Percentiles rank a stretch among this genome's conserved stretches.
These are phyloP conservation scores for Telmatherina bonti DNA, from an alignment of 2,797 vertebrate genomes.

Conservation along the genomic window DNA sequence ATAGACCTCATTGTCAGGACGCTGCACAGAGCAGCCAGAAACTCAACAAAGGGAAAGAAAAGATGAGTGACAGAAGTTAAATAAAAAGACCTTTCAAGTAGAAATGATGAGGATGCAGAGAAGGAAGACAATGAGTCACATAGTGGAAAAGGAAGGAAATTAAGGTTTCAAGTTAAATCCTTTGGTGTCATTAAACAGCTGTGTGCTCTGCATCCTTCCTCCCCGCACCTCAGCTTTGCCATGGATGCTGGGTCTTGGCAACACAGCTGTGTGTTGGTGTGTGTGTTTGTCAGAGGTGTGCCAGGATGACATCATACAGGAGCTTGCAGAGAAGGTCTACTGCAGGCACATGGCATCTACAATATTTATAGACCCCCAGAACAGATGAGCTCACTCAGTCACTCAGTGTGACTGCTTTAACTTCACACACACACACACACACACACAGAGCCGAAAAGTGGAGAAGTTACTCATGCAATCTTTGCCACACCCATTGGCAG, in stretches of 20 bases:
- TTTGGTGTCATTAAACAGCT: constrained; percentile 46
- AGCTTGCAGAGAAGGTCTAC: constrained; percentile 75
- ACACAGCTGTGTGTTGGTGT: constrained; percentile 56
- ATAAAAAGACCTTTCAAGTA: constrained; percentile 2
- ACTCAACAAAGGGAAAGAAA: neutral
- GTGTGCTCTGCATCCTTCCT: constrained; percentile 45
- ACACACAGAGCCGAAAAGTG: constrained; percentile 46
- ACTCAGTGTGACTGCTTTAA: constrained; percentile 66
- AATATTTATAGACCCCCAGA: constrained; percentile 84
- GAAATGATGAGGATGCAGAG: neutral
- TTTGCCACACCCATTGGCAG: constrained; percentile 54
- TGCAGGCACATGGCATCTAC: constrained; percentile 79
- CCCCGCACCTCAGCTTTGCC: constrained; percentile 66
- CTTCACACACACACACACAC: constrained; percentile 45
- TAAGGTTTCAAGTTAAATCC: constrained; percentile 36
- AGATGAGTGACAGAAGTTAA: neutral
- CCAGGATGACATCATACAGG: constrained; percentile 83
- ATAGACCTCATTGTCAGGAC: neutral
- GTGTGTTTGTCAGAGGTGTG: constrained; percentile 56
- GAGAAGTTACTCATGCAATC: constrained; percentile 72
- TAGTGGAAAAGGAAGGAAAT: neutral
- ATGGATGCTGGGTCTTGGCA: constrained; percentile 67
- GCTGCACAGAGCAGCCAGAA: neutral
- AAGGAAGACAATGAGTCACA: neutral
- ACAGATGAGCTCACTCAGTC: constrained; percentile 82